phyloP scores from a whole-genome alignment of 2,888 invertebrate genomes.

The Ypsolopha sequella region DNA sequence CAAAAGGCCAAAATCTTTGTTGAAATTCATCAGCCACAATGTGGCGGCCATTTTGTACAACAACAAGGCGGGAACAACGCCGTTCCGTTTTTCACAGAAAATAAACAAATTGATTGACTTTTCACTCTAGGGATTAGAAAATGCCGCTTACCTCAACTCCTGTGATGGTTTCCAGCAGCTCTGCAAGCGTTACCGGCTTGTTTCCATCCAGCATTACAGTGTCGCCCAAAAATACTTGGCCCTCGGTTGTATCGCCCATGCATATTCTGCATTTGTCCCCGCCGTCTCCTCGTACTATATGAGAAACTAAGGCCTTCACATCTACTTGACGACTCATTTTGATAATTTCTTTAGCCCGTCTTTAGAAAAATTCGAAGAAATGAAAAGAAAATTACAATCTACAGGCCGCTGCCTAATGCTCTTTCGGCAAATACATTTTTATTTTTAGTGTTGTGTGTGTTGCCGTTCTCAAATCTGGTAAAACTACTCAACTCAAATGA shows the following conservation, averaged over 20 bases:
- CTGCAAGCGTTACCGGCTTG: conserved; percentile 47
- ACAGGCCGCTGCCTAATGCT: too few species aligned
- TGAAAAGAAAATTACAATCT: too few species aligned
- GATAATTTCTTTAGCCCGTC: not conserved
- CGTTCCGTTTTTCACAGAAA: conserved; percentile 63
- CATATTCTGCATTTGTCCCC: conserved; percentile 57
- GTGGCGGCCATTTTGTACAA: conserved; percentile 37
- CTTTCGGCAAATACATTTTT: too few species aligned
- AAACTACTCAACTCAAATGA: too few species aligned
- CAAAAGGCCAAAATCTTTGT: too few species aligned
- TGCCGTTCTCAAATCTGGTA: too few species aligned
- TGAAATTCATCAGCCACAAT: too few species aligned
- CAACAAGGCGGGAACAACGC: conserved; percentile 33
- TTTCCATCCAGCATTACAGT: conserved; percentile 61
- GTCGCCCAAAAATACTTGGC: conserved; percentile 54
- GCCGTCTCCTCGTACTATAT: conserved; percentile 56
- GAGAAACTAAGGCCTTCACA: conserved; percentile 56
- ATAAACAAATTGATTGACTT: conserved; percentile 28
- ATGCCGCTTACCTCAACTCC: conserved; percentile 46
- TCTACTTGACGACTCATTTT: conserved; percentile 51
- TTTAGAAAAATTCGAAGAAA: too few species aligned
- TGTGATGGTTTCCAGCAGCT: conserved; percentile 48
- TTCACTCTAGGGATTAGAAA: conserved; percentile 12
- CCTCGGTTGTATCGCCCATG: conserved; percentile 57
- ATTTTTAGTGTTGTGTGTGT: too few species aligned